These are phyloP conservation scores for Scotopteryx bipunctaria DNA, from an alignment of 2,888 invertebrate genomes.

Conservation along the genomic window DNA sequence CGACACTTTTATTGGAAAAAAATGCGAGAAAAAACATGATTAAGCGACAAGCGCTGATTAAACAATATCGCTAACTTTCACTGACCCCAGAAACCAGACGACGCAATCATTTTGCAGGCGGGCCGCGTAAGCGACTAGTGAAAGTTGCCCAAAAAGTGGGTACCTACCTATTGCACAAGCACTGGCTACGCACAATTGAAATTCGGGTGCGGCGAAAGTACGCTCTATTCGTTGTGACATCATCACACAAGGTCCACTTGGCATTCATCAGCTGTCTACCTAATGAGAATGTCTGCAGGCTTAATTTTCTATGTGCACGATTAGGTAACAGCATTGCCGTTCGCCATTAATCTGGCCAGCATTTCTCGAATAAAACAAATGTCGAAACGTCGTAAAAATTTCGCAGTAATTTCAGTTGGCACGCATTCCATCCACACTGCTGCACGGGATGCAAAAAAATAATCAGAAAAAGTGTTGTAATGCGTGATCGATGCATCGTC, in stretches of 20 bases:
- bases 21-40: slow-evolving; percentile 17
- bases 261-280: slow-evolving; percentile 42
- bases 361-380: slow-evolving; percentile 21
- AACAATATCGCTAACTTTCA: slow-evolving; percentile 73
- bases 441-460: slow-evolving; percentile 52
- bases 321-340: slow-evolving; percentile 18
- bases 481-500: slow-evolving; percentile 72
- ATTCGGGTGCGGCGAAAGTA: slow-evolving; percentile 79
- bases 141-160: slow-evolving; percentile 79
- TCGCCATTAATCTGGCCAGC: slow-evolving; percentile 16
- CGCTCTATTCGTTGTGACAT: slow-evolving; percentile 57
- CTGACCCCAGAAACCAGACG: slow-evolving; percentile 71
- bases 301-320: slow-evolving; percentile 25
- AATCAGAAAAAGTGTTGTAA: slow-evolving; percentile 57
- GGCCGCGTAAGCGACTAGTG: slow-evolving; percentile 75
- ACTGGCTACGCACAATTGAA: slow-evolving; percentile 71
- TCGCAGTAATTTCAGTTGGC: slow-evolving; percentile 32
- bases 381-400: slow-evolving; percentile 21
- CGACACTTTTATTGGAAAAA: slow-evolving; percentile 19
- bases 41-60: slow-evolving; percentile 41
- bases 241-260: slow-evolving; percentile 49
- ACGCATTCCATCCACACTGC: slow-evolving; percentile 40
- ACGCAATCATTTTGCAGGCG: slow-evolving; percentile 79
- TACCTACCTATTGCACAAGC: slow-evolving; percentile 75
- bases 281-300: slow-evolving; percentile 20